Conservation (phyloP, 2,888 invertebrate genomes). For the Pogonocherus hispidulus region DNA sequence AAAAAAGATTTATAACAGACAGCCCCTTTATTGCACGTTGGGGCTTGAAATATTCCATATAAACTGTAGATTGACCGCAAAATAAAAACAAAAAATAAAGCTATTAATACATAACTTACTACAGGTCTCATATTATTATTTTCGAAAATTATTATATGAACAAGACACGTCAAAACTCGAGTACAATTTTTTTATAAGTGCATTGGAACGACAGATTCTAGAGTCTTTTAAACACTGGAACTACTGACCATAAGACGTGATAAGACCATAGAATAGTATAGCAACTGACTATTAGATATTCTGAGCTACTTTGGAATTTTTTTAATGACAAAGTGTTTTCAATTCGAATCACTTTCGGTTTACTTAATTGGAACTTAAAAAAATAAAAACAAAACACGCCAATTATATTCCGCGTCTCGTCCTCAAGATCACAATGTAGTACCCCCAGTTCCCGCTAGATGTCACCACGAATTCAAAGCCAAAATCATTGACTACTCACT, state of each 20-base stretch:
- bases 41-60: slow-evolving; percentile 80
- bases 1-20: slow-evolving; percentile 81
- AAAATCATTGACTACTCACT: too few species aligned
- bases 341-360: too few species aligned
- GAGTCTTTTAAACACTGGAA: not conserved
- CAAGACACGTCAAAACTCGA: not conserved
- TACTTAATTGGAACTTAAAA: too few species aligned
- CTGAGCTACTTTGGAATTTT: too few species aligned
- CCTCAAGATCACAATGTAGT: too few species aligned
- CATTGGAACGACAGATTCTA: not conserved
- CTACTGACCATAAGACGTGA: not conserved
- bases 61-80: slow-evolving; percentile 83
- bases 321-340: too few species aligned
- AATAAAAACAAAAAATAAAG: slow-evolving; percentile 79
- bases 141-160: slow-evolving; percentile 20
- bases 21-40: slow-evolving; percentile 76
- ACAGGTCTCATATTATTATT: slow-evolving; percentile 68
- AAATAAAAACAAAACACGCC: too few species aligned
- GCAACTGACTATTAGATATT: too few species aligned
- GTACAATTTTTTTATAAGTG: not conserved
- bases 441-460: too few species aligned
- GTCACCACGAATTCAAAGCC: too few species aligned
- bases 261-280: too few species aligned
- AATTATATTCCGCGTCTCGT: too few species aligned
- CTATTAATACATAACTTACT: slow-evolving; percentile 74